These are phyloP conservation scores for Ceratitis capitata DNA, from an alignment of 1,140 invertebrate genomes.

Conservation along the genomic window DNA sequence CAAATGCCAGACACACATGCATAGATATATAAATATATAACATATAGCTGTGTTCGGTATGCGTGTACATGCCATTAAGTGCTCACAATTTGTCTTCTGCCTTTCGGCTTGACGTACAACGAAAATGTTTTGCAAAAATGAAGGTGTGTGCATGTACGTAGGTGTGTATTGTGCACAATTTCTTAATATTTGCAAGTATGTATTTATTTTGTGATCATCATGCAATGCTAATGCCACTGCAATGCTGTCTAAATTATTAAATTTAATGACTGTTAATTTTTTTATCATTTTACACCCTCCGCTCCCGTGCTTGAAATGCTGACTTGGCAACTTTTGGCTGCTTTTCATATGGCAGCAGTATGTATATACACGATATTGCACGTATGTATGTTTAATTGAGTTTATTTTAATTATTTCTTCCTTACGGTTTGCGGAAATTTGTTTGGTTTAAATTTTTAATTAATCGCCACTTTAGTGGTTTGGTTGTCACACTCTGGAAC, in stretches of 20 bases:
- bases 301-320: neutral
- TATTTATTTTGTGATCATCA: neutral
- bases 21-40: neutral
- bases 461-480: too few species aligned
- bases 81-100: neutral
- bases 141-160: neutral
- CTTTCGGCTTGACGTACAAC: neutral
- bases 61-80: neutral
- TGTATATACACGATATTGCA: too few species aligned
- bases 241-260: neutral
- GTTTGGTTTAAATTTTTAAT: too few species aligned
- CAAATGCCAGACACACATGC: too few species aligned
- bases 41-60: neutral
- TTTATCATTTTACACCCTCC: neutral
- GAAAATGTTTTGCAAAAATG: too few species aligned
- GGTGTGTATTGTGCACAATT: neutral
- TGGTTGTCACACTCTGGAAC: too few species aligned
- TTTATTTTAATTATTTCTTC: too few species aligned
- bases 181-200: neutral
- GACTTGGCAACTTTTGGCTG: neutral
- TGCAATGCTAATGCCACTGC: neutral
- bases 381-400: too few species aligned
- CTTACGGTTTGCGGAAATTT: too few species aligned
- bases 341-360: too few species aligned
- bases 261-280: neutral